Percentiles rank a stretch among this genome's conserved stretches.
These are phyloP conservation scores for Eutrigla gurnardus DNA, from an alignment of 2,797 vertebrate genomes.

Conservation along the genomic window DNA sequence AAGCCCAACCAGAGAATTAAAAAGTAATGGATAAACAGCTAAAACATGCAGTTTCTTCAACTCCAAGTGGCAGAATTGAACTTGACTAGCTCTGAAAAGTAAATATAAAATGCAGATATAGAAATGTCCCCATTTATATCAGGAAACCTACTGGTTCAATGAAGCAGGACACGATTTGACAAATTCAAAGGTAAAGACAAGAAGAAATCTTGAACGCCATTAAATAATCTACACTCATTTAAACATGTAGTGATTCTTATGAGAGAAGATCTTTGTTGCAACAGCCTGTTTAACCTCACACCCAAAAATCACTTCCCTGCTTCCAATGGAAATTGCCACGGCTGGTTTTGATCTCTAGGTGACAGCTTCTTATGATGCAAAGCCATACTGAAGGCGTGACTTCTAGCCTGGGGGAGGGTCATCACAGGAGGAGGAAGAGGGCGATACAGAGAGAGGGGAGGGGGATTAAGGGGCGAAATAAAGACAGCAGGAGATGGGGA, in stretches of 20 bases:
- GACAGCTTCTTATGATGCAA: constrained; percentile 81
- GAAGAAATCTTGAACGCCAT: not conserved
- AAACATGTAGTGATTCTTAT: constrained; percentile 19
- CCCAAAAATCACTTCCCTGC: constrained; percentile 18
- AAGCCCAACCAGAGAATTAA: not conserved
- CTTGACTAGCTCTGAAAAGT: constrained; percentile 4
- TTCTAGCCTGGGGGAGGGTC: constrained; percentile 82
- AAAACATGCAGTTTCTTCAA: not conserved
- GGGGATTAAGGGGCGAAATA: constrained; percentile 56
- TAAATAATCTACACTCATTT: constrained; percentile 4
- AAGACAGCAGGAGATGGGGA: constrained; percentile 53
- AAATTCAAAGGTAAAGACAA: not conserved
- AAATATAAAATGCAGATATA: constrained; percentile 4
- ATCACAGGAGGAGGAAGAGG: constrained; percentile 69
- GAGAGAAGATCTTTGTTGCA: constrained; percentile 57
- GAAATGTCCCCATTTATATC: constrained; percentile 1
- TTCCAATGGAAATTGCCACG: constrained; percentile 58
- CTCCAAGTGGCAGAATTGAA: not conserved
- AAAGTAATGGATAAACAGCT: not conserved
- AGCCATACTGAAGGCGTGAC: constrained; percentile 85
- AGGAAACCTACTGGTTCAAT: constrained; percentile 15
- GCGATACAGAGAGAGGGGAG: constrained; percentile 48
- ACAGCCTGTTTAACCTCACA: constrained; percentile 67
- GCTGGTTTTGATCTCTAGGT: constrained; percentile 71
- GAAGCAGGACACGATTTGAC: constrained; percentile 13